A percentile compares a stretch with the other conserved stretches of the same genome.
These are phyloP conservation scores for Menura novaehollandiae DNA, from an alignment of 2,113 vertebrate genomes.

Conservation along the genomic window DNA sequence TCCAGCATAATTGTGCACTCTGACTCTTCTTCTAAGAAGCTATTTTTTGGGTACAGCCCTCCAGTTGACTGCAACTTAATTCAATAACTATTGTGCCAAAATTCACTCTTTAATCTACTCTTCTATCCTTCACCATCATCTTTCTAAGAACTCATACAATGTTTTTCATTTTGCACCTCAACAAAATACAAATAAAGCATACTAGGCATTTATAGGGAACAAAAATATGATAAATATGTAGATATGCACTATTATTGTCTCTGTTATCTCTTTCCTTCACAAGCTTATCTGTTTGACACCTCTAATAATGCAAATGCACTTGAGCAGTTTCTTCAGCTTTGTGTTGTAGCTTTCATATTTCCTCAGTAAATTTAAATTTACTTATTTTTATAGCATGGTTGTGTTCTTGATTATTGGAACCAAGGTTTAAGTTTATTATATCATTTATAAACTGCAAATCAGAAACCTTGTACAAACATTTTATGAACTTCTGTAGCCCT, in stretches of 20 bases:
- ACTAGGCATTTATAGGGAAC: fast-evolving
- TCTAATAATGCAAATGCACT: background rate
- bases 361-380: background rate
- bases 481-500: background rate
- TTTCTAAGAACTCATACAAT: background rate
- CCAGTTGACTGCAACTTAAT: background rate
- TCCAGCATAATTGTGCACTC: background rate
- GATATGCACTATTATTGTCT: background rate
- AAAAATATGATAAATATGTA: background rate
- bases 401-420: background rate
- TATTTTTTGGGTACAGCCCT: background rate
- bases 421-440: background rate
- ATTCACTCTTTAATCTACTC: background rate
- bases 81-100: background rate
- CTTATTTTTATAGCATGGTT: background rate
- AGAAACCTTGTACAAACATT: background rate
- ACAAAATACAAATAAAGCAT: background rate
- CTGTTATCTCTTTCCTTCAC: background rate
- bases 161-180: background rate
- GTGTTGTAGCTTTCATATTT: background rate
- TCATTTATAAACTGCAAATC: background rate
- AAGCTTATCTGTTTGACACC: background rate
- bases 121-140: background rate
- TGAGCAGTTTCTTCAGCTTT: background rate
- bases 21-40: background rate